Conservation (phyloP, 2,113 vertebrate species). For the Menura novaehollandiae region DNA sequence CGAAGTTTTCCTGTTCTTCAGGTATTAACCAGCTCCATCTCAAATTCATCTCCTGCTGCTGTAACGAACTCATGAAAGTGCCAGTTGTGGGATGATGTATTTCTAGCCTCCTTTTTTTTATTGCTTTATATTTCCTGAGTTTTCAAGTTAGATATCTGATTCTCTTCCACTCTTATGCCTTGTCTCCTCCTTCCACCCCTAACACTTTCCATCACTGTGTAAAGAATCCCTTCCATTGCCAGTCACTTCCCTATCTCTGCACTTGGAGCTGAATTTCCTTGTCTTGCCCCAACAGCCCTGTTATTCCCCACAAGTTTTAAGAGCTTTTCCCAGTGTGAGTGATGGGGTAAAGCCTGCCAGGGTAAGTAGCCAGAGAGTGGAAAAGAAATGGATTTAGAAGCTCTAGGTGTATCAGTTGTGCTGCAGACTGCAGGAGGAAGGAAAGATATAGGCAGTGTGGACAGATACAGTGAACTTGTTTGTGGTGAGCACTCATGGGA, state of each 20-base stretch:
- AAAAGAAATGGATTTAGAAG: background rate
- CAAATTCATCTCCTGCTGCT: conserved; percentile 38
- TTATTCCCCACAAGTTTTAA: background rate
- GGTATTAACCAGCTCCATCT: background rate
- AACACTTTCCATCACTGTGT: background rate
- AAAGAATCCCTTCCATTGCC: background rate
- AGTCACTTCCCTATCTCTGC: background rate
- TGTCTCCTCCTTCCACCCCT: background rate
- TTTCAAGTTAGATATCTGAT: background rate
- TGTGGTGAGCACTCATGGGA: background rate
- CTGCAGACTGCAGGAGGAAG: background rate
- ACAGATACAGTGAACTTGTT: background rate
- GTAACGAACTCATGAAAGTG: background rate
- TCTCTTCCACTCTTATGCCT: background rate
- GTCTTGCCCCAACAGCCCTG: background rate
- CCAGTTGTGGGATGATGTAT: background rate
- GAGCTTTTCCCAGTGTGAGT: background rate
- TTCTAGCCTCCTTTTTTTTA: conserved; percentile 4
- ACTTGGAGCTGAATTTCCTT: background rate
- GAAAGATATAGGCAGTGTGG: background rate
- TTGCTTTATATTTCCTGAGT: conserved; percentile 10
- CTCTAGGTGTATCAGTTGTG: background rate
- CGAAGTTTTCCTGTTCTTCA: background rate
- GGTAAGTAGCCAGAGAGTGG: background rate
- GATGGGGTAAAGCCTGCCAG: background rate